Evolutionary conservation across 2,113 vertebrate genomes (phyloP).

Genomic region (Cygnus buccinator): DNA sequence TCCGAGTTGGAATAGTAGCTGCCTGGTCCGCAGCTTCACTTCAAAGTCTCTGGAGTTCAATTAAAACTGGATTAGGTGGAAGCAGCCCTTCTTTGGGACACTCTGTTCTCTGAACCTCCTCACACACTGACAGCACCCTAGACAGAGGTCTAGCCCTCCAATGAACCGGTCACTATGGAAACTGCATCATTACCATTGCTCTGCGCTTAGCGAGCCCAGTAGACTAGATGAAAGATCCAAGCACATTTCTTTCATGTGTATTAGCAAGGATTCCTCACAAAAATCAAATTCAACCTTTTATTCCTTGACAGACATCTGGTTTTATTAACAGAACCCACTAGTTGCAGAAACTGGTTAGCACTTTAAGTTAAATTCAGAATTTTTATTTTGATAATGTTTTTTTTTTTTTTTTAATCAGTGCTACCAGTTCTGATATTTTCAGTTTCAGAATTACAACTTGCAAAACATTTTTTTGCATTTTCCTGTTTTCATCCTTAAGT

Average conservation of each 20-base stretch:
- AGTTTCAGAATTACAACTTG: not conserved
- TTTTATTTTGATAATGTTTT: not conserved
- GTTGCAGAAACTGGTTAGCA: fast-evolving
- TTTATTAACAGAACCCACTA: not conserved
- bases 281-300: not conserved
- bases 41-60: constrained; percentile 99
- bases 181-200: constrained; percentile 72
- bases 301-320: not conserved
- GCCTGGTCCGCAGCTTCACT: constrained; percentile 87
- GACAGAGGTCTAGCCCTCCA: constrained; percentile 79
- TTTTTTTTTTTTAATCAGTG: not conserved
- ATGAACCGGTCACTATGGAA: constrained; percentile 81
- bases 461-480: not conserved
- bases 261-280: not conserved
- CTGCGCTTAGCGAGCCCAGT: constrained; percentile 58
- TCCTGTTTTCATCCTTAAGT: not conserved
- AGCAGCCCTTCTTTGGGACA: constrained; percentile 77
- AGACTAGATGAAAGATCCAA: constrained; percentile 63
- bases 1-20: constrained; percentile 73
- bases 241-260: constrained; percentile 20
- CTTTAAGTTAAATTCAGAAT: not conserved
- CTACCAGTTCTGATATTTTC: not conserved
- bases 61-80: constrained; percentile 97
- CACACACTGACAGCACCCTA: constrained; percentile 79
- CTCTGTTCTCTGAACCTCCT: constrained; percentile 75